Evolutionary conservation across 2,888 invertebrate genomes (phyloP).

Genomic region (Germaria angustata): DNA sequence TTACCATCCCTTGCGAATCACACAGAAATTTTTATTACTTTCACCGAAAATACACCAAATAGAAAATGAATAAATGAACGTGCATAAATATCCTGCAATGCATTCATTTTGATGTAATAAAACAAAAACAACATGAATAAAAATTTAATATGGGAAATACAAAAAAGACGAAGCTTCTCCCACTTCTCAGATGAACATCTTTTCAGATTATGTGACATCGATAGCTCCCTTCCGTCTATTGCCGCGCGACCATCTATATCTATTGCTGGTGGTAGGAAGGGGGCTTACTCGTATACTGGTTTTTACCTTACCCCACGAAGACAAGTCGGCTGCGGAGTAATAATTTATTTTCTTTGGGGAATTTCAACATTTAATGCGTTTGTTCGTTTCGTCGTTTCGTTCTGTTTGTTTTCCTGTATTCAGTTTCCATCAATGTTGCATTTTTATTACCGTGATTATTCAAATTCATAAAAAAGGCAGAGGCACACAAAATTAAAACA

Average conservation of each 20-base stretch:
- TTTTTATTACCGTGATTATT: conserved; percentile 69
- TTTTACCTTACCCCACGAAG: not conserved
- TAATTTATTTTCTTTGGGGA: conserved; percentile 68
- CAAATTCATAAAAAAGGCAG: conserved; percentile 52
- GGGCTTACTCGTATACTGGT: no score
- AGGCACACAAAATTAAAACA: conserved; percentile 33
- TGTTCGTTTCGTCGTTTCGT: not conserved
- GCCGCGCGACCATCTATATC: not conserved
- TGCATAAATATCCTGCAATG: conserved; percentile 59
- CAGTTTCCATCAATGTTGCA: conserved; percentile 63
- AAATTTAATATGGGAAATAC: conserved; percentile 44
- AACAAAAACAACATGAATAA: conserved; percentile 52
- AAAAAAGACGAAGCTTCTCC: conserved; percentile 44
- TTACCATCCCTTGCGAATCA: conserved; percentile 28
- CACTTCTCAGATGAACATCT: conserved; percentile 14
- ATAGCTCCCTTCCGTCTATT: conserved; percentile 17
- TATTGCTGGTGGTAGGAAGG: not conserved
- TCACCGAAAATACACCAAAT: conserved; percentile 7
- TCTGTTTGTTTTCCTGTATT: not conserved
- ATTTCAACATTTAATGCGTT: conserved; percentile 65
- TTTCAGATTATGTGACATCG: conserved; percentile 33
- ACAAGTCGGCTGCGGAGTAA: conserved; percentile 33
- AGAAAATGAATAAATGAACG: conserved; percentile 19
- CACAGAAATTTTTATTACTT: conserved; percentile 15
- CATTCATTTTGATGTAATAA: conserved; percentile 57